Conservation (phyloP, 2,797 vertebrate genomes). For the Leucoraja ocellata region DNA sequence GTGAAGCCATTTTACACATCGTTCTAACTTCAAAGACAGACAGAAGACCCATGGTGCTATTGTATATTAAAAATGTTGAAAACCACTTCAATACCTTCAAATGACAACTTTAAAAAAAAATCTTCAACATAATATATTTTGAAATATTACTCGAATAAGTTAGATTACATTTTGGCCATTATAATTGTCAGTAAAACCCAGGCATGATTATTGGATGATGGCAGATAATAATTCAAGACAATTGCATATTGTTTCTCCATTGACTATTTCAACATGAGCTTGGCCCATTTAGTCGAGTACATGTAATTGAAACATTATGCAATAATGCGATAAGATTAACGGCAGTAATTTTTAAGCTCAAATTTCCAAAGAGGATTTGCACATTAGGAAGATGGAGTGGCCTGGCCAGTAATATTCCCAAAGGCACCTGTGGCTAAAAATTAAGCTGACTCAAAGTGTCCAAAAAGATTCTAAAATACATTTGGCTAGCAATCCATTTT, state of each 20-base stretch:
- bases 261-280: background rate
- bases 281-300: background rate
- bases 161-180: background rate
- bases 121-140: background rate
- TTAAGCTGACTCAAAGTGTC: background rate
- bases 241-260: background rate
- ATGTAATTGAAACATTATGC: background rate
- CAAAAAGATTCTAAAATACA: background rate
- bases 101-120: background rate
- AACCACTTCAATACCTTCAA: background rate
- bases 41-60: background rate
- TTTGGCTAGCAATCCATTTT: background rate
- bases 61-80: too few species aligned
- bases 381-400: too few species aligned
- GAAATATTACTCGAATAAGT: background rate
- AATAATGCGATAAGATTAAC: background rate
- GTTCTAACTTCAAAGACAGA: background rate
- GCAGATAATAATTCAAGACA: background rate
- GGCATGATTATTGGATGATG: background rate
- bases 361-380: background rate
- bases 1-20: background rate
- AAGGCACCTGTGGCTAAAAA: background rate
- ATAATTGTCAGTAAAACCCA: background rate
- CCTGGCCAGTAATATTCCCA: background rate
- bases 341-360: background rate